phyloP scores from a whole-genome alignment of 2,888 invertebrate species.

The Synergus gifuensis region DNA sequence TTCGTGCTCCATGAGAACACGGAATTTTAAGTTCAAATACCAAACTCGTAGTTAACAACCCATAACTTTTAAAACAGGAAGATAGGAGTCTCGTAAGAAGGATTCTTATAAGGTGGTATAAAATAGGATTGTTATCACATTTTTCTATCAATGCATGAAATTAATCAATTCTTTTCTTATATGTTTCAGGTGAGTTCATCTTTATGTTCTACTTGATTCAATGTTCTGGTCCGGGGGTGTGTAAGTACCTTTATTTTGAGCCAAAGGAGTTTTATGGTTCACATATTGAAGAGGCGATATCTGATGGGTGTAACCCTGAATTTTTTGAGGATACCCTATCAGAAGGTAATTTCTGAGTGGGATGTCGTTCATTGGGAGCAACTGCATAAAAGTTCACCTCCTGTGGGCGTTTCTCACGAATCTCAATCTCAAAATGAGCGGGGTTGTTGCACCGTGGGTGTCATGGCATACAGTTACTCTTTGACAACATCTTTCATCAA shows the following conservation, averaged over 20 bases:
- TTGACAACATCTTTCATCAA: constrained; percentile 52
- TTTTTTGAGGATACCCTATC: background rate
- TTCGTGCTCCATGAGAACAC: background rate
- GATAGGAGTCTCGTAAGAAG: background rate
- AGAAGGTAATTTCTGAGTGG: constrained; percentile 11
- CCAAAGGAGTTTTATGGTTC: background rate
- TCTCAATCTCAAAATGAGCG: constrained; percentile 33
- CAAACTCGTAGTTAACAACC: background rate
- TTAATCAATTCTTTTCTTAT: background rate
- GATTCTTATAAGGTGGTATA: background rate
- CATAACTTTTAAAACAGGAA: background rate
- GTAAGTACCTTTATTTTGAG: background rate
- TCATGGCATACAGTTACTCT: constrained; percentile 59
- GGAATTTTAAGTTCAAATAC: background rate
- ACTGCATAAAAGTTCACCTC: constrained; percentile 21
- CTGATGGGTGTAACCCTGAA: background rate
- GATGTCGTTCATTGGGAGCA: constrained; percentile 18
- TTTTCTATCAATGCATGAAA: background rate
- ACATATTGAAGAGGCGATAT: background rate
- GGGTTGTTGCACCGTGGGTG: constrained; percentile 49
- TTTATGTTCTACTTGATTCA: background rate
- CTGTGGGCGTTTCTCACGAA: constrained; percentile 28
- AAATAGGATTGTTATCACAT: background rate
- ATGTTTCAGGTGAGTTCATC: constrained; percentile 31
- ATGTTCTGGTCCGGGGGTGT: background rate